These are phyloP conservation scores for Drosophila paranaensis DNA, from an alignment of 2,888 invertebrate genomes.

Conservation along the genomic window DNA sequence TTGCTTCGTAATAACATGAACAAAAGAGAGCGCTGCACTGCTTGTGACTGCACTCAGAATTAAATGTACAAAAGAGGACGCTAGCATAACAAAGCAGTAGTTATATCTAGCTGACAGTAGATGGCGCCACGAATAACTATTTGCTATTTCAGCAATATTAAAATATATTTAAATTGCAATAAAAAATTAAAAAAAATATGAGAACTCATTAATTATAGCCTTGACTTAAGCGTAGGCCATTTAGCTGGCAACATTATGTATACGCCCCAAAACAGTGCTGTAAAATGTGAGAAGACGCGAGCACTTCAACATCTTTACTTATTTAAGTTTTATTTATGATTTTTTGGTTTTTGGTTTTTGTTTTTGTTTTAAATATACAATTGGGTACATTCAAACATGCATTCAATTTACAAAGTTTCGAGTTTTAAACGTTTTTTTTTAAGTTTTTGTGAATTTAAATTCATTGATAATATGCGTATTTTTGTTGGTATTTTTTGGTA, in stretches of 20 bases:
- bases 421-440: slow-evolving; percentile 63
- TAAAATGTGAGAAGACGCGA: not conserved
- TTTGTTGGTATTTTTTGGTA: not conserved
- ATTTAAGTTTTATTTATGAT: slow-evolving; percentile 68
- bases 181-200: not conserved
- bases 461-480: slow-evolving; percentile 70
- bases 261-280: not conserved
- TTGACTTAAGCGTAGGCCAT: too few species aligned
- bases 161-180: too few species aligned
- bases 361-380: slow-evolving; percentile 63
- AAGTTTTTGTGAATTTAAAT: slow-evolving; percentile 71
- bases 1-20: not conserved
- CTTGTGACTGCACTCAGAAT: not conserved
- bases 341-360: slow-evolving; percentile 20
- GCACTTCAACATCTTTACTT: slow-evolving; percentile 47
- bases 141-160: not conserved
- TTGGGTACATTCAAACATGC: slow-evolving; percentile 68
- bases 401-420: slow-evolving; percentile 68
- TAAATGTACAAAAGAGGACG: not conserved
- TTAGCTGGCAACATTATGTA: not conserved
- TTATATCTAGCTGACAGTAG: not conserved
- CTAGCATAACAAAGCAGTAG: not conserved
- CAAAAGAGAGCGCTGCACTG: not conserved
- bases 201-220: too few species aligned
- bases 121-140: not conserved